Percentiles rank a stretch among this genome's conserved stretches.
phyloP scores from a whole-genome alignment of 2,113 vertebrate genomes.

The Lophotis ruficrista region DNA sequence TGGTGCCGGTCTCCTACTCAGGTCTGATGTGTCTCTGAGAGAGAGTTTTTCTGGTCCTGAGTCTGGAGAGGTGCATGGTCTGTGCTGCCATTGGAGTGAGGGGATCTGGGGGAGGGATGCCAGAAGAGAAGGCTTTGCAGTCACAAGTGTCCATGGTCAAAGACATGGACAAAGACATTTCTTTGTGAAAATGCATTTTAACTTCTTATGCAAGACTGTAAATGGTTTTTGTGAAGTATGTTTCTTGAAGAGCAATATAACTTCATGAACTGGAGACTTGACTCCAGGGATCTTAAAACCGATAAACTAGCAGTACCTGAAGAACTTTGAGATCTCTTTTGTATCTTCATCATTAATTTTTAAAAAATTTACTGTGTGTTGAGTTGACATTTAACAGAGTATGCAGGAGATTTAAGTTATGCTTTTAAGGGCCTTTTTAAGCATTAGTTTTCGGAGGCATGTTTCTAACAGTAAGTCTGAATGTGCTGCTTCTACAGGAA shows the following conservation, averaged over 20 bases:
- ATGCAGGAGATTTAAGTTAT: background rate
- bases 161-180: no score
- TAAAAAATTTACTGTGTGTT: background rate
- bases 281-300: background rate
- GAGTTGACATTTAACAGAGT: background rate
- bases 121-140: background rate
- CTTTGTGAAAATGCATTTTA: background rate
- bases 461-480: background rate
- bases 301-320: background rate
- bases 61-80: background rate
- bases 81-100: accelerated
- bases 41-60: background rate
- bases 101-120: background rate
- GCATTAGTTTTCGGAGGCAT: background rate
- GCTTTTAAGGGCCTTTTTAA: background rate
- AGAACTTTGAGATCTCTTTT: background rate
- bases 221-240: background rate
- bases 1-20: background rate
- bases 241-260: background rate
- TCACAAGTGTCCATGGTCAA: accelerated
- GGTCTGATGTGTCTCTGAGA: background rate
- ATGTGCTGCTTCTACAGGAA: slow-evolving; percentile 76
- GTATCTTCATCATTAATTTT: background rate
- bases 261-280: background rate
- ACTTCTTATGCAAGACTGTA: background rate